Evolutionary conservation across 2,888 invertebrate genomes (phyloP).

Genomic region (Dendrolimus pini): DNA sequence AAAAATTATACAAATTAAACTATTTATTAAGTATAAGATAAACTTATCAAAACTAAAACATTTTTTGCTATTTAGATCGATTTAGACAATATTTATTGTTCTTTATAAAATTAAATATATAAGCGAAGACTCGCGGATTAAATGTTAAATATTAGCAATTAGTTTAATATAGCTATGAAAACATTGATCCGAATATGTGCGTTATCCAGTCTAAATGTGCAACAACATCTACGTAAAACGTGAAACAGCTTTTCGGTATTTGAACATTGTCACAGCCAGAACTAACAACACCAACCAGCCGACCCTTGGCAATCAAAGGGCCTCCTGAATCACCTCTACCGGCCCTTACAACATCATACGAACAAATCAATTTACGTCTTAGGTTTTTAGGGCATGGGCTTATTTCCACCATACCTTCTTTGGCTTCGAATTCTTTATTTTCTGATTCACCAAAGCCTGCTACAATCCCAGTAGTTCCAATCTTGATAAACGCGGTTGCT

Average conservation of each 20-base stretch:
- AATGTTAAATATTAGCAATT: too few species aligned
- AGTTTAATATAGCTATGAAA: too few species aligned
- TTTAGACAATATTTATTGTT: too few species aligned
- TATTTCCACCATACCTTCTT: conserved; percentile 19
- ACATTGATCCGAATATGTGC: background rate
- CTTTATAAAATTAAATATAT: too few species aligned
- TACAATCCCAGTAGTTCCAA: conserved; percentile 13
- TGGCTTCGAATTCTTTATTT: conserved; percentile 7
- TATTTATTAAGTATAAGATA: too few species aligned
- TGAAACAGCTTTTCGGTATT: conserved; percentile 10
- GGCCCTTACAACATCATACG: conserved; percentile 13
- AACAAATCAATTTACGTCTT: conserved; percentile 17
- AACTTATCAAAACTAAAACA: too few species aligned
- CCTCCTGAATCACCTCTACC: conserved; percentile 30
- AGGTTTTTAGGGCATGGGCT: conserved; percentile 8
- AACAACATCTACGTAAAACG: conserved; percentile 19
- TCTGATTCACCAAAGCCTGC: conserved; percentile 23
- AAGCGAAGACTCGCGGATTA: too few species aligned
- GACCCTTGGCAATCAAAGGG: conserved; percentile 15
- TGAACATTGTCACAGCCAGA: conserved; percentile 13
- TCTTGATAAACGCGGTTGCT: conserved; percentile 1
- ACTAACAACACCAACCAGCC: conserved; percentile 23
- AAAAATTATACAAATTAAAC: too few species aligned
- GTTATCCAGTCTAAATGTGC: conserved; percentile 23
- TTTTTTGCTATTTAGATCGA: too few species aligned